These are phyloP conservation scores for Drosophila yakuba DNA, from an alignment of 1,140 invertebrate genomes.

Conservation along the genomic window DNA sequence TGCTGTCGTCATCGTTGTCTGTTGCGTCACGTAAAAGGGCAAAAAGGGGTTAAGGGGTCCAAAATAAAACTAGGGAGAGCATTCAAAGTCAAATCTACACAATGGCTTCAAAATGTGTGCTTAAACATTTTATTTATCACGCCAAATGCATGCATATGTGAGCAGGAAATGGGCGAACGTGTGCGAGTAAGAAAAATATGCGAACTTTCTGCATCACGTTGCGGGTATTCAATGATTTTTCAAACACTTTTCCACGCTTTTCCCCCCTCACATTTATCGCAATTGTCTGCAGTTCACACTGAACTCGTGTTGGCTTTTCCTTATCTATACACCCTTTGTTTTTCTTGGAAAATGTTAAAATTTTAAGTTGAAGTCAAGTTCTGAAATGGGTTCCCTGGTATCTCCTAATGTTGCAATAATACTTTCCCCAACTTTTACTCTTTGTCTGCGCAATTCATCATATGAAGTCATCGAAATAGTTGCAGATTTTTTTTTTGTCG, in stretches of 20 bases:
- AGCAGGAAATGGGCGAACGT: conserved; percentile 48
- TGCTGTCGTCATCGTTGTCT: conserved; percentile 45
- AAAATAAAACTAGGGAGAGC: conserved; percentile 4
- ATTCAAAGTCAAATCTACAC: conserved; percentile 79
- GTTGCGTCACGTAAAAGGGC: conserved; percentile 49
- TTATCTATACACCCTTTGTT: conserved; percentile 37
- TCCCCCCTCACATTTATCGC: conserved; percentile 61
- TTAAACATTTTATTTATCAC: conserved; percentile 83
- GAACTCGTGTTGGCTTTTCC: conserved; percentile 15
- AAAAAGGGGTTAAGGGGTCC: conserved; percentile 1
- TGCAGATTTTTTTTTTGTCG: neutral
- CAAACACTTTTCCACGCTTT: conserved; percentile 27
- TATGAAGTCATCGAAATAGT: conserved; percentile 28
- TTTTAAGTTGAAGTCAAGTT: conserved; percentile 21
- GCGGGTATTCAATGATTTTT: conserved; percentile 77
- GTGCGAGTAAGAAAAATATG: conserved; percentile 59
- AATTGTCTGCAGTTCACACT: conserved; percentile 68
- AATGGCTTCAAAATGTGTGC: conserved; percentile 76
- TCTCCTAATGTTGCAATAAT: conserved; percentile 41
- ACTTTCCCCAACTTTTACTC: conserved; percentile 39
- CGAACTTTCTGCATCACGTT: conserved; percentile 67
- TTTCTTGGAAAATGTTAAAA: conserved; percentile 20
- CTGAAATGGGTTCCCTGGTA: conserved; percentile 12
- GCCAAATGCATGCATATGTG: conserved; percentile 66
- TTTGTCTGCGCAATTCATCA: conserved; percentile 30